phyloP scores from a whole-genome alignment of 2,113 vertebrate genomes.

The Anarrhichthys ocellatus region DNA sequence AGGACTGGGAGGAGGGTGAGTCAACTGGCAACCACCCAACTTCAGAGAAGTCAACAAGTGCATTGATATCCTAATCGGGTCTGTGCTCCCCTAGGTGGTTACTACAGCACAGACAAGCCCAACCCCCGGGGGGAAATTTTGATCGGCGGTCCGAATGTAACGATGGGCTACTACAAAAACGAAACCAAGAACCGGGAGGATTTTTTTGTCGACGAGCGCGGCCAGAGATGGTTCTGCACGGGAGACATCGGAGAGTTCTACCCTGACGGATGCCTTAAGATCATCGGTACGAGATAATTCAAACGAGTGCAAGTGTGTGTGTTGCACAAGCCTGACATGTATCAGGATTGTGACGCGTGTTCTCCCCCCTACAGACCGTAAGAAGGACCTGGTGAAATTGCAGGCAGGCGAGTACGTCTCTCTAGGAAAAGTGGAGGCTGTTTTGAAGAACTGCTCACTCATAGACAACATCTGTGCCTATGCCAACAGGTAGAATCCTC shows the following conservation, averaged over 20 bases:
- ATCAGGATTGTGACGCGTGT: background rate
- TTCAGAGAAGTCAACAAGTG: background rate
- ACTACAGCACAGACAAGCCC: conserved; percentile 93
- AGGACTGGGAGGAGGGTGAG: conserved; percentile 98
- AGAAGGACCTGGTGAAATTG: conserved; percentile 97
- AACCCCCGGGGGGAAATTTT: conserved; percentile 95
- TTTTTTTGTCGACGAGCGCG: conserved; percentile 90
- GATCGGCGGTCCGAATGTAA: conserved; percentile 94
- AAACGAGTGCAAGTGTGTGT: background rate
- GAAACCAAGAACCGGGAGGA: conserved; percentile 87
- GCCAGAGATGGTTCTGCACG: conserved; percentile 96
- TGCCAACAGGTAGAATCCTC: conserved; percentile 91
- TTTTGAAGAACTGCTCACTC: conserved; percentile 93
- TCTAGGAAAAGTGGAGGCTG: conserved; percentile 96
- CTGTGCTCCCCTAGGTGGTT: conserved; percentile 85
- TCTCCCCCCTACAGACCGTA: conserved; percentile 86
- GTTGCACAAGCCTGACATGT: background rate
- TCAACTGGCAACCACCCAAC: background rate
- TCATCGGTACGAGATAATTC: conserved; percentile 88
- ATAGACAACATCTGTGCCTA: conserved; percentile 98
- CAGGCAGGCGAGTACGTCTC: conserved; percentile 98
- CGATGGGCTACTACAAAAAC: conserved; percentile 97
- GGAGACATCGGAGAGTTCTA: conserved; percentile 97
- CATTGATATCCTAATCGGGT: background rate
- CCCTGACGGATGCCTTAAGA: conserved; percentile 95